phyloP scores from a whole-genome alignment of 2,888 invertebrate genomes.

The Marronus borbonicus region DNA sequence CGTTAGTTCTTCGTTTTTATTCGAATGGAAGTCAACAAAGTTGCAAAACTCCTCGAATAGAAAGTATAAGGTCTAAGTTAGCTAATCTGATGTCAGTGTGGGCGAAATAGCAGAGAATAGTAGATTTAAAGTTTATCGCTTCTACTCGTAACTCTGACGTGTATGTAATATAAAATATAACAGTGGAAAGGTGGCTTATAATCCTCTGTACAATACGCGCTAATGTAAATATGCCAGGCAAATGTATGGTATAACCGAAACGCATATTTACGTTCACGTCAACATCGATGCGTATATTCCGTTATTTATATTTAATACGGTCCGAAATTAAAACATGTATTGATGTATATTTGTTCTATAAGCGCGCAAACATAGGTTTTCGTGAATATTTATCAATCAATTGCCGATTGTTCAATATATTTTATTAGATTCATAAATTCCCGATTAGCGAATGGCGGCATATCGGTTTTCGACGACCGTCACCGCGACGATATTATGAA shows the following conservation, averaged over 20 bases:
- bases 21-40: neutral
- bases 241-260: constrained; percentile 10
- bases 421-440: constrained; percentile 45
- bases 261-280: constrained; percentile 24
- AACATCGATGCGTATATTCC: constrained; percentile 7
- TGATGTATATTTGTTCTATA: constrained; percentile 20
- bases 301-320: constrained; percentile 39
- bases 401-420: constrained; percentile 26
- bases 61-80: neutral
- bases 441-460: constrained; percentile 6
- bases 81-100: neutral
- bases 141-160: neutral
- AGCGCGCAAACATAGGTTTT: constrained; percentile 36
- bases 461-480: constrained; percentile 12
- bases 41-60: neutral
- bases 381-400: constrained; percentile 44
- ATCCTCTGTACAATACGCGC: neutral
- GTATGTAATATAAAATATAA: neutral
- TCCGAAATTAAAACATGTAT: constrained; percentile 35
- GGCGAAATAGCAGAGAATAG: neutral
- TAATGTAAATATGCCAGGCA: neutral
- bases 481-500: neutral
- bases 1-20: neutral
- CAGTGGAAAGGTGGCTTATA: neutral
- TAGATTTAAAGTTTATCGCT: neutral